Conservation (phyloP, 2,113 vertebrate genomes). For the human (Homo sapiens) region DNA sequence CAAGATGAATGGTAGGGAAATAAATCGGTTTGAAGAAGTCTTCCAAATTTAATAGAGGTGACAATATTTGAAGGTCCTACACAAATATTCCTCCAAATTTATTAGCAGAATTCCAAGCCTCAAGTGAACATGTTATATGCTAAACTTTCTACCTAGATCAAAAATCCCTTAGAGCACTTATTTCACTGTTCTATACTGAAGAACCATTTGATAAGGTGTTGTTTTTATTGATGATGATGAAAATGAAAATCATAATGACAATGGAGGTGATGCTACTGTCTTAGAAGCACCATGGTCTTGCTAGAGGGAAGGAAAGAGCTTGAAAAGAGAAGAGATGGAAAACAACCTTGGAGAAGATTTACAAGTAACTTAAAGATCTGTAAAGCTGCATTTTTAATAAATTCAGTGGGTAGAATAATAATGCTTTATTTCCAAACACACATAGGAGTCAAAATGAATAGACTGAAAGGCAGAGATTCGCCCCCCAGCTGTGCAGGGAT, state of each 20-base stretch:
- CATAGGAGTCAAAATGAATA: slow-evolving; percentile 66
- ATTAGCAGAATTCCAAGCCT: neutral
- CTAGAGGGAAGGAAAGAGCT: neutral
- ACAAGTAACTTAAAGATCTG: slow-evolving; percentile 53
- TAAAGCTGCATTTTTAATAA: slow-evolving; percentile 48
- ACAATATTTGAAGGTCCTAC: neutral
- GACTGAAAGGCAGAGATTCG: slow-evolving; percentile 37
- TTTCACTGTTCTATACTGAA: neutral
- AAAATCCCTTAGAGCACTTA: neutral
- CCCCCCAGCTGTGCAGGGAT: slow-evolving; percentile 58
- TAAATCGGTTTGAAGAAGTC: neutral
- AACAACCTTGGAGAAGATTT: slow-evolving; percentile 48
- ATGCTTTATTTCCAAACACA: slow-evolving; percentile 22
- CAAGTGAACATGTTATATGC: neutral
- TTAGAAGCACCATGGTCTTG: neutral
- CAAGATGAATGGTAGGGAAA: neutral
- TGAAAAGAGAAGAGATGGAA: neutral
- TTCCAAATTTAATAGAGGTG: neutral
- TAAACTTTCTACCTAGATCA: neutral
- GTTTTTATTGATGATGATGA: neutral
- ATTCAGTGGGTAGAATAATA: slow-evolving; percentile 68
- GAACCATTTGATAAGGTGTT: neutral
- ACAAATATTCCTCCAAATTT: neutral
- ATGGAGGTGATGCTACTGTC: neutral
- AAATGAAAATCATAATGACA: neutral